phyloP scores from a whole-genome alignment of 1,140 invertebrate species.

The Chelonus insularis region DNA sequence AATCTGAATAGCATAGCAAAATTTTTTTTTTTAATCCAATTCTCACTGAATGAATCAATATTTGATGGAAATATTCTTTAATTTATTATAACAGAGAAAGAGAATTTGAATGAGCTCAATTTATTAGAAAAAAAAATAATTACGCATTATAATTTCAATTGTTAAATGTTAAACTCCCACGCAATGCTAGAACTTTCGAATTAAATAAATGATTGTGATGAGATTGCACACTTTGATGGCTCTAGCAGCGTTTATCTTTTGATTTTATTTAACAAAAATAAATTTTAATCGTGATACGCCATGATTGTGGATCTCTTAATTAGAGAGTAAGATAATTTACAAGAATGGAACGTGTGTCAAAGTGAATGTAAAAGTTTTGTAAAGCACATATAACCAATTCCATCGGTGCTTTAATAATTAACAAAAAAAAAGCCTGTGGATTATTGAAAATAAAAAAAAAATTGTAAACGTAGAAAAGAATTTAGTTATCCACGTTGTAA shows the following conservation, averaged over 20 bases:
- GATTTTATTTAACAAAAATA: conserved; percentile 30
- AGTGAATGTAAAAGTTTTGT: conserved; percentile 11
- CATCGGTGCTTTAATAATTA: conserved; percentile 12
- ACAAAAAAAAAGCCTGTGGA: neutral
- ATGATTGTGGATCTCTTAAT: conserved; percentile 38
- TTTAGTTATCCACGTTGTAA: neutral
- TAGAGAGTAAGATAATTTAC: conserved; percentile 38
- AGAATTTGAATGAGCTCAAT: conserved; percentile 31
- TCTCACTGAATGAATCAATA: no score
- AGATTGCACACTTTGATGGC: conserved; percentile 29
- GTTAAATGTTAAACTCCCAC: conserved; percentile 26
- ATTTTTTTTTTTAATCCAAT: no score
- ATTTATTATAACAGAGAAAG: conserved; percentile 42
- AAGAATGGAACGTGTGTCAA: conserved; percentile 24
- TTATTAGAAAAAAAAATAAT: conserved; percentile 27
- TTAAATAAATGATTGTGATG: neutral
- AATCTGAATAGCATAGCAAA: no score
- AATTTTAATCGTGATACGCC: conserved; percentile 18
- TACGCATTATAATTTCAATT: conserved; percentile 25
- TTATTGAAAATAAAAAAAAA: neutral
- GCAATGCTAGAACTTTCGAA: neutral
- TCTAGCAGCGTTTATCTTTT: conserved; percentile 36
- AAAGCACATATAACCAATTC: neutral
- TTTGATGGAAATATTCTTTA: no score
- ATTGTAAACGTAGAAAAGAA: conserved; percentile 3